These are phyloP conservation scores for Calyptomena viridis DNA, from an alignment of 2,113 vertebrate genomes.

Conservation along the genomic window DNA sequence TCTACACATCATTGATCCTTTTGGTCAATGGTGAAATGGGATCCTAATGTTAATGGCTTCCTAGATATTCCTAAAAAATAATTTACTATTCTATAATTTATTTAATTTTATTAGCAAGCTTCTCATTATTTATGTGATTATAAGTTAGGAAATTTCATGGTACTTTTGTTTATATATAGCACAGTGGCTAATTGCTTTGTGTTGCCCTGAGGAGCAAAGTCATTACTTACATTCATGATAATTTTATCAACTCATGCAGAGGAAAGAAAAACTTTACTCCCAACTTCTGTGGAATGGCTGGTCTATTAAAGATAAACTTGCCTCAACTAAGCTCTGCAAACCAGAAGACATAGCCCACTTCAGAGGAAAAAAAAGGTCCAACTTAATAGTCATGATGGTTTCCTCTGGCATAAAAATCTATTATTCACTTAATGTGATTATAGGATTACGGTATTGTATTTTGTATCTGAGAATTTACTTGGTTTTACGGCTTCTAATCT, in stretches of 20 bases:
- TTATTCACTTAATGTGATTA: neutral
- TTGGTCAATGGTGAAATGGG: neutral
- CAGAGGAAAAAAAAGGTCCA: neutral
- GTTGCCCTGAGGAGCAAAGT: neutral
- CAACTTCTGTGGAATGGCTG: neutral
- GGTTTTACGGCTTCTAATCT: neutral
- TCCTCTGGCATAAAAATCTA: neutral
- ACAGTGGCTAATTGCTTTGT: constrained; percentile 6
- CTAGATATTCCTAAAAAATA: neutral
- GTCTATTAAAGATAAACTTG: neutral
- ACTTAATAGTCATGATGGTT: neutral
- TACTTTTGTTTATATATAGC: constrained; percentile 24
- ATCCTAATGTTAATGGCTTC: neutral
- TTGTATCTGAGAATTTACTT: neutral
- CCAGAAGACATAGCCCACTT: neutral
- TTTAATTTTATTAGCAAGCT: neutral
- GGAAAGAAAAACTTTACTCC: neutral
- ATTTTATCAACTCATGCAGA: neutral
- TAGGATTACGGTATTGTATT: neutral
- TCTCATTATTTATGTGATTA: neutral
- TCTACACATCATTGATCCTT: neutral
- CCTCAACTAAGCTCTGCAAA: neutral
- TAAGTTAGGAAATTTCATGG: neutral
- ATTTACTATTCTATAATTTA: neutral
- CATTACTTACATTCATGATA: neutral